Evolutionary conservation across 1,140 invertebrate genomes (phyloP), one percentile per base, ranked within the genome.

Genomic region (Eumeta japonica): DNA sequence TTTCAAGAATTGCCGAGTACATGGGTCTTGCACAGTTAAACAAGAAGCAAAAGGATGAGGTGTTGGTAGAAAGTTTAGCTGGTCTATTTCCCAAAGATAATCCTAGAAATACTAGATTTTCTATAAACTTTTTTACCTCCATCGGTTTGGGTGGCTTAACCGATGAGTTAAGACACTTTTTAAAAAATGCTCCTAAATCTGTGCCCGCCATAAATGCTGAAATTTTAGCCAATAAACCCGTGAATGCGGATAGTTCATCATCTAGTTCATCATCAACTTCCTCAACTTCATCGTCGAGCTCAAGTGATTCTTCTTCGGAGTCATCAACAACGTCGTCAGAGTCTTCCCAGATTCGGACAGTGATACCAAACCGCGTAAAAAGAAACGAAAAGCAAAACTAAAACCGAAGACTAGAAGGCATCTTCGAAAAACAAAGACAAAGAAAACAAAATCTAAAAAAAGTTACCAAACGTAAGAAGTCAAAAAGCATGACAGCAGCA

Each of bases 81-180:
- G 96, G 96, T 0, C 62, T 99, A 9, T 94, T 99, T 74, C 97
- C 97, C 0, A 80, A 91, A 41, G 94, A 98, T 66, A 90, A 97
- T 77, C 95, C 96, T 0, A 87, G 90, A 58, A 95, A 99, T 66
- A 98, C 95, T 0, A 78, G 96, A 56, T 99, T 99, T 78, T 90
- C 97, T 0, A 99, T 99, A 29, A 99, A 99, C 61, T 99, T 98
- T 72, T 99, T 99, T 62, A 99, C 97, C 1, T 94, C 94, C 1
- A 98, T 98, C 67, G 97, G 96, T 50, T 77, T 99, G 12, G 97
- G 96, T 38, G 95, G 94, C 1, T 72, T 99, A 0, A 99, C 97
- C 0, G 92, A 96, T 79, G 92, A 94, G 55, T 73, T 97, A 10
- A 73, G 94, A 39, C 90, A 94, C 57, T 92, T 95, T 78, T 75